Evolutionary conservation across 1,140 invertebrate genomes (phyloP), one percentile per base, ranked within the genome.

Genomic region (Diorhabda elongata): DNA sequence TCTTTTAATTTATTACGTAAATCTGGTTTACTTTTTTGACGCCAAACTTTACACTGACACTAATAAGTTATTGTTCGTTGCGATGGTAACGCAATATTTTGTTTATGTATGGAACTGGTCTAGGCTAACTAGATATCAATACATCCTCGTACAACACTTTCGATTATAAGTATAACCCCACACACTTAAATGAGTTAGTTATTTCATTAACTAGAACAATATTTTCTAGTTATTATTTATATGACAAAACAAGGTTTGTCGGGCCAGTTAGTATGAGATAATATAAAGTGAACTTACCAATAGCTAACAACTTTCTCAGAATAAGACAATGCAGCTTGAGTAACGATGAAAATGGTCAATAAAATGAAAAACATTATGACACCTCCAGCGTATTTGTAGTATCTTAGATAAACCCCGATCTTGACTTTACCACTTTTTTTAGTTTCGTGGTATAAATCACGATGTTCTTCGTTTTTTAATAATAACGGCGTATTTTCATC

Each of bases 371-470:
- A 45, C 7, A 73, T 58, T 3, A 61, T 58, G 47, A 75, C 61
- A 2, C 76, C 76, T 42, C 76, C 76, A 59, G 75, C 71, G 62
- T 68, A 76, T 43, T 69, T 69, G 26, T 75, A 66, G 47, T 77
- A 77, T 44, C 66, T 62, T 5, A 74, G 57, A 44, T 77, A 77
- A 44, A 73, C 70, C 7, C 70, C 64, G 44, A 69, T 66, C 26
- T 67, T 44, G 41, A 77, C 75, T 11, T 65, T 65, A 6, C 76
- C 76, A 62, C 56, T 43, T 26, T 74, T 69, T 11, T 73, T 76
- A 7, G 61, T 64, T 69, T 77, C 76, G 61, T 75, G 70, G n/a
- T 75, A 74, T 4, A 75, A 41, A 71, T 76, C 26, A 26, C 26
- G 26, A 26, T 73, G 52, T 58, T 59, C 58, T 70, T 42, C 2